Conservation (phyloP, 2,888 invertebrate genomes). For the Oscheius sp. region DNA sequence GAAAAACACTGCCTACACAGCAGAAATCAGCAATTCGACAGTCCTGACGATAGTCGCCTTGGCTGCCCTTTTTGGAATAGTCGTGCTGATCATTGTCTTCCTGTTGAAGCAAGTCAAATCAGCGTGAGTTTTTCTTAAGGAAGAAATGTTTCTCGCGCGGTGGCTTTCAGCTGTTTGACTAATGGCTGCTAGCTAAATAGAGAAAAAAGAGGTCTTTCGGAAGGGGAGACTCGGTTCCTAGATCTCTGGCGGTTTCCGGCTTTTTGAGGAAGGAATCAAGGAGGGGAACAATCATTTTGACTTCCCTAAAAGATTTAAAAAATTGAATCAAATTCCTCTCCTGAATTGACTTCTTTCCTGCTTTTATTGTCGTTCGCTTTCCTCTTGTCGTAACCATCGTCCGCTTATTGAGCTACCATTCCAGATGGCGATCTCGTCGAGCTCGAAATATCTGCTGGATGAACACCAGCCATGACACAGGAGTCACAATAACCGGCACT, state of each 20-base stretch:
- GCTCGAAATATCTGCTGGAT: conserved; percentile 56
- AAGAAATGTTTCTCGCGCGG: not conserved
- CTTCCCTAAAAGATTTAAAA: too few species aligned
- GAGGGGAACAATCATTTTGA: too few species aligned
- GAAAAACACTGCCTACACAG: conserved; percentile 7
- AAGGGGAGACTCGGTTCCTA: not conserved
- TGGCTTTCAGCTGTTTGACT: too few species aligned
- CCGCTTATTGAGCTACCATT: not conserved
- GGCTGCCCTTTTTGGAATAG: not conserved
- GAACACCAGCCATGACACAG: conserved; percentile 52
- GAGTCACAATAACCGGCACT: conserved; percentile 53
- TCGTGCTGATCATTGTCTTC: not conserved
- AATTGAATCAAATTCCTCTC: not conserved
- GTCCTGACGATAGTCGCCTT: conserved; percentile 1
- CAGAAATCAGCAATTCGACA: conserved; percentile 7
- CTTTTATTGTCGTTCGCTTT: not conserved
- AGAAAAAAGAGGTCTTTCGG: not conserved
- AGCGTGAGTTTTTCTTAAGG: conserved; percentile 4
- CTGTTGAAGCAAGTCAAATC: conserved; percentile 14
- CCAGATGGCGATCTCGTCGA: conserved; percentile 41
- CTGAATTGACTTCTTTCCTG: not conserved
- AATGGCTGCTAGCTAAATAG: not conserved
- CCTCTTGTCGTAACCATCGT: not conserved
- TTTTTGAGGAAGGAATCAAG: too few species aligned
- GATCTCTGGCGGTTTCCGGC: not conserved